Conservation (phyloP, 30 jellyfish, hydroid and myxozoan species). For the Catostylus mosaicus region DNA sequence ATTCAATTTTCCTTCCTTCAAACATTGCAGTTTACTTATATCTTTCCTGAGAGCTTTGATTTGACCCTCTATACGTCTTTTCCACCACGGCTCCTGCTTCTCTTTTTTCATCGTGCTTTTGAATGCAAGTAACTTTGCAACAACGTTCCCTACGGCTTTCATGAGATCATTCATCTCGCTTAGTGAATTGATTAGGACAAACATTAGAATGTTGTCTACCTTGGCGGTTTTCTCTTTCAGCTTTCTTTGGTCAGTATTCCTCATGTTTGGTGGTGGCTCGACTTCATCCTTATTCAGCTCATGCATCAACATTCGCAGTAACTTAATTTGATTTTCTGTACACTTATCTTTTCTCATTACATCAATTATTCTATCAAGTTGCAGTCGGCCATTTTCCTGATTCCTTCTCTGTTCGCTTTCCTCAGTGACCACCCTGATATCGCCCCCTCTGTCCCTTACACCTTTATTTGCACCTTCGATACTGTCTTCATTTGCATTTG, state of each 20-base stretch:
- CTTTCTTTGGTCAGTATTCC: constrained; percentile 41
- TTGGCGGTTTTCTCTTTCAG: constrained; percentile 43
- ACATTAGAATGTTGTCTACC: constrained; percentile 10
- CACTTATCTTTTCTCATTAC: constrained; percentile 10
- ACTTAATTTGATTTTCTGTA: background rate
- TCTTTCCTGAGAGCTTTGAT: constrained; percentile 29
- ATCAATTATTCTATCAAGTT: constrained; percentile 15
- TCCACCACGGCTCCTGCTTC: constrained; percentile 37
- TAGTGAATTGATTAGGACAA: background rate
- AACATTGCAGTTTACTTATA: constrained; percentile 40
- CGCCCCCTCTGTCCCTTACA: constrained; percentile 1
- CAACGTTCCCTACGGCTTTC: constrained; percentile 30
- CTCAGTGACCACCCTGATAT: constrained; percentile 37
- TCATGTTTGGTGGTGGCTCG: constrained; percentile 21
- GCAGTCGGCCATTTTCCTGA: constrained; percentile 10
- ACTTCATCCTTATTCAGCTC: constrained; percentile 10
- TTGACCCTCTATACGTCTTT: constrained; percentile 35
- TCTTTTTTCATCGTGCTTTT: background rate
- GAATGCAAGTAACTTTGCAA: constrained; percentile 20
- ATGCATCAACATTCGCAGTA: background rate
- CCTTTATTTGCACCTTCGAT: constrained; percentile 22
- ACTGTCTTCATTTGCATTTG: background rate
- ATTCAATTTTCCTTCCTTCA: no score
- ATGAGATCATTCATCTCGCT: constrained; percentile 32
- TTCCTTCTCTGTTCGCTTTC: constrained; percentile 21